Evolutionary conservation across 2,113 vertebrate genomes (phyloP).

Genomic region (Triplophysa tibetana): DNA sequence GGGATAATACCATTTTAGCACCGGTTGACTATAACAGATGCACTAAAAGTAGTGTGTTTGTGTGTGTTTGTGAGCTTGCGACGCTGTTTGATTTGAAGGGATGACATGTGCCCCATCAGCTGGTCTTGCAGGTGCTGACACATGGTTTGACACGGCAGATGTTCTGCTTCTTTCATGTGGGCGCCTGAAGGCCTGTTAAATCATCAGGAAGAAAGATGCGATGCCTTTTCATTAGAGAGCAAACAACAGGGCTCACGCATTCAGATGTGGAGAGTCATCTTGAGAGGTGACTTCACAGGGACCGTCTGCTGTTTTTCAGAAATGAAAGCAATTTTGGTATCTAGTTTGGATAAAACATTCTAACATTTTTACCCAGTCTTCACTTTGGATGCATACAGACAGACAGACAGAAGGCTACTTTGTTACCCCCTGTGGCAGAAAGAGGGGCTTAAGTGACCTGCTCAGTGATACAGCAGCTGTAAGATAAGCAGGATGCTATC

Average conservation of each 20-base stretch:
- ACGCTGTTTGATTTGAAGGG: neutral
- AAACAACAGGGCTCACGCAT: slow-evolving; percentile 6
- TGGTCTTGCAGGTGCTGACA: slow-evolving; percentile 48
- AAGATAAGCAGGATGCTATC: neutral
- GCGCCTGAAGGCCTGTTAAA: slow-evolving; percentile 19
- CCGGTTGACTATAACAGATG: neutral
- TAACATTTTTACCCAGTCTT: too few species aligned
- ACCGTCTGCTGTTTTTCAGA: neutral
- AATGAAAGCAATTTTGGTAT: too few species aligned
- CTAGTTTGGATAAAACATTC: too few species aligned
- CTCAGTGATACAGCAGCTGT: neutral
- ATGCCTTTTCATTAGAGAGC: slow-evolving; percentile 10
- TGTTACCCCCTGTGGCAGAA: neutral
- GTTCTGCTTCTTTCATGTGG: slow-evolving; percentile 47
- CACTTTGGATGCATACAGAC: neutral
- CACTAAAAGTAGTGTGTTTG: slow-evolving; percentile 8
- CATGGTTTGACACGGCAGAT: slow-evolving; percentile 43
- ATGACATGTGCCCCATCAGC: slow-evolving; percentile 35
- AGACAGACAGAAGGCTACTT: neutral
- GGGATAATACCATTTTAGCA: slow-evolving; percentile 16
- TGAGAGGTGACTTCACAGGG: neutral
- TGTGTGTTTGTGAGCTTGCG: slow-evolving; percentile 10
- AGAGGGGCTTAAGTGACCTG: neutral
- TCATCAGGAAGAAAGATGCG: neutral
- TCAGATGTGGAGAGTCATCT: neutral